Evolutionary conservation across 2,888 invertebrate species (phyloP), one percentile per base, ranked within the genome.

Genomic region (Stegana nigrithorax): DNA sequence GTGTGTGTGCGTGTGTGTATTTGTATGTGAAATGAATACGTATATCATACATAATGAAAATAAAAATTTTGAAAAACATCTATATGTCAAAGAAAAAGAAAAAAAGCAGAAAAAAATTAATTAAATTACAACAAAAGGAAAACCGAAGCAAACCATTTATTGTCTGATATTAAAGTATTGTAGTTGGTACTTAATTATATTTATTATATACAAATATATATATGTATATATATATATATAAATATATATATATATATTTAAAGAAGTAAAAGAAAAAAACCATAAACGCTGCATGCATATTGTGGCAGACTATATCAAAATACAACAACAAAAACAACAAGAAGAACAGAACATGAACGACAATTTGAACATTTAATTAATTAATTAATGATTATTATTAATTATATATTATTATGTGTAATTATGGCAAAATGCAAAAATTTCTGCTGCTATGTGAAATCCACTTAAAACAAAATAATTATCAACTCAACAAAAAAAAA

Each of bases 391-490:
- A 26, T 32, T 8, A 32, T 53, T 63, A 58, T 65, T 39, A 64
- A 59, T 60, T 56, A 64, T 55, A 64, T 47, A 76, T 78, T 69
- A 32, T 53, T 73, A 69, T 76, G 75, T 75, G 71, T 74, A 76
- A 73, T 76, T 59, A 55, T 26, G 39, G 19, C 36, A 60, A 58
- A 50, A 60, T 50, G 45, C 29, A 63, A 60, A 53, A 29, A n/a
- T n/a, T n/a, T n/a, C n/a, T n/a, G 39, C 39, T 39, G 17, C n/a
- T 39, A 17, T 39, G 39, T 39, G 39, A 39, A 39, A 39, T 39
- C 39, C n/a, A 39, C 12, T 39, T 39, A 39, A 17, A 39, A 39
- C 39, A 39, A 39, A 39, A 39, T 39, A 14, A 39, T 39, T 39
- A 39, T 39, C 39, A 39, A 39, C 39, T 39, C 39, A 14, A 14